Base-by-base conservation (phyloP, 2,888 invertebrate species). In the Polydrusus pterygomalis region DNA sequence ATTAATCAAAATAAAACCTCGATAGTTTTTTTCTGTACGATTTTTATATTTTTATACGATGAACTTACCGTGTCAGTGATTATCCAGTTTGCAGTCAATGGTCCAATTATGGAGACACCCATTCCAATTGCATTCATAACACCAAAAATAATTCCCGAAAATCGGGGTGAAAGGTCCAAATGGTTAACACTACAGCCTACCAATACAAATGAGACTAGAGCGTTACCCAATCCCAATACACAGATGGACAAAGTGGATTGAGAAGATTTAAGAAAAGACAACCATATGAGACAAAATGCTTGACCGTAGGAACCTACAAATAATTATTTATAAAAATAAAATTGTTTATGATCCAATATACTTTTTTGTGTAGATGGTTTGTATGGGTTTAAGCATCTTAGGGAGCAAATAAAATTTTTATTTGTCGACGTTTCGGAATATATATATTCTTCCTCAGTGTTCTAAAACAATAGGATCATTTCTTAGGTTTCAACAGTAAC, bases 61-160 rank as follows among this genome's bases (percentile, higher is more conserved):
- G 2, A 25, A 58, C 40, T 67, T 70, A 77, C 95, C 88, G 91
- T 89, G 84, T 95, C 91, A 5, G 88, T 88, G 0, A 95, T 91
- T 30, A 96, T 90, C 8, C 91, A 85, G 7, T 93, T 92, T 0
- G 94, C 94, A 25, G 92, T 89, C 0, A 94, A 86, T 0, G 96
- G 96, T 0, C 95, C 95, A 81, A 95, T 88, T 77, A 96, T 93
- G 67, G 95, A 94, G 87, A 43, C 94, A 92, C 9, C 94, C 88
- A 69, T 82, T 94, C 95, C 93, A 17, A 90, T 88, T 10, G 93
- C 92, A 84, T 96, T 96, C 2, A 95, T 94, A 81, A 96, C 92
- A 10, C 95, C 95, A 94, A 96, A 94, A 80, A 96, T 87, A 0
- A 93, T 92, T 43, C 95, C 96, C 2, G 95, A 94, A 85, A 93